Evolutionary conservation across 2,113 vertebrate species (phyloP).

Genomic region (Nothobranchius kuhntae): DNA sequence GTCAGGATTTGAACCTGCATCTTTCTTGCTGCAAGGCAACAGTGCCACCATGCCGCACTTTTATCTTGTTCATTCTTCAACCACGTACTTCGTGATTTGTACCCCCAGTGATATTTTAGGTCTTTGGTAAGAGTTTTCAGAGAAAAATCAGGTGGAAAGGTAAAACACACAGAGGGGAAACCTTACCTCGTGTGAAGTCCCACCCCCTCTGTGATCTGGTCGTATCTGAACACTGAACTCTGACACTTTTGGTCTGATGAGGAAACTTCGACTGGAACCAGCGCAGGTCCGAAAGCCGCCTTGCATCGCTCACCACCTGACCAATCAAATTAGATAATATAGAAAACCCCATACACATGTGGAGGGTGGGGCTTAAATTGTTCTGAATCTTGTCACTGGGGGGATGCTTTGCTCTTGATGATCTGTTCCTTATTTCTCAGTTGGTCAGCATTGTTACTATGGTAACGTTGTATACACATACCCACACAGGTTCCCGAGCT

Average conservation of each 20-base stretch:
- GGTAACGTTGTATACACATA: conserved; percentile 41
- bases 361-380: too few species aligned
- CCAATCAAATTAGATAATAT: conserved; percentile 15
- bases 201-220: conserved; percentile 81
- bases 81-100: too few species aligned
- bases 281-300: conserved; percentile 85
- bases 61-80: too few species aligned
- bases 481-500: conserved; percentile 84
- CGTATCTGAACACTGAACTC: conserved; percentile 81
- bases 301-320: conserved; percentile 89
- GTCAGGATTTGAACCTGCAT: too few species aligned
- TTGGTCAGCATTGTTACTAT: neutral
- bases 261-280: conserved; percentile 85
- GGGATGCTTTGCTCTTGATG: too few species aligned
- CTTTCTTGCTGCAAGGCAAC: too few species aligned
- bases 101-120: too few species aligned
- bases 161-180: neutral
- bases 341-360: too few species aligned
- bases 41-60: too few species aligned
- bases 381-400: too few species aligned
- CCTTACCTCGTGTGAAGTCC: conserved; percentile 82
- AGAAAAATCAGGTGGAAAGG: neutral
- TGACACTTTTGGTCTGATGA: conserved; percentile 67
- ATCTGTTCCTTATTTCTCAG: too few species aligned
- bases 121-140: too few species aligned